Conservation (phyloP, 1,140 invertebrate genomes). For the Rhagoletis pomonella region DNA sequence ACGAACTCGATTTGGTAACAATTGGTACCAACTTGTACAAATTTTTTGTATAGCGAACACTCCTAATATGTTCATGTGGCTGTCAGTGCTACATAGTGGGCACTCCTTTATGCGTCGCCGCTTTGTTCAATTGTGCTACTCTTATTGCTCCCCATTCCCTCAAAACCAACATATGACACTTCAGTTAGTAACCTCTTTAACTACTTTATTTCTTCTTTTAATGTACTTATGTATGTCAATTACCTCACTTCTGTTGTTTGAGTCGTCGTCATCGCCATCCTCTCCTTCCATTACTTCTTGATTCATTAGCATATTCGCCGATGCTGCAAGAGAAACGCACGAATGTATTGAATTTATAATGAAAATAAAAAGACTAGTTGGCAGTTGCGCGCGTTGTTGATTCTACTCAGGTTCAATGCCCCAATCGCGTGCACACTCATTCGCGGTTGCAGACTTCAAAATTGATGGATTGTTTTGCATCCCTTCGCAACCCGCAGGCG, state of each 20-base stretch:
- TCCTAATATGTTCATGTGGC: background rate
- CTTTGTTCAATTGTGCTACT: background rate
- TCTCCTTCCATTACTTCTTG: background rate
- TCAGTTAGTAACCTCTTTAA: background rate
- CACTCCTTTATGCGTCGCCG: background rate
- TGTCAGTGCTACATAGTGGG: background rate
- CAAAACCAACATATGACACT: slow-evolving; percentile 8
- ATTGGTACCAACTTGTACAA: too few relatives aligned
- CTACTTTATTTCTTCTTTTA: background rate
- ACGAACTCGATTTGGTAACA: too few relatives aligned
- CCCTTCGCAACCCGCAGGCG: background rate
- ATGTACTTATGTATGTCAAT: background rate
- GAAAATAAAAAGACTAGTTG: background rate
- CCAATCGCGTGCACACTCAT: background rate
- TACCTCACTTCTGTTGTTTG: background rate
- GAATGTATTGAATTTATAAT: background rate
- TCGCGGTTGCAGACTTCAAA: background rate
- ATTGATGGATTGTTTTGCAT: background rate
- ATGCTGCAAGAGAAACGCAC: slow-evolving; percentile 37
- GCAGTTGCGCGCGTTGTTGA: background rate
- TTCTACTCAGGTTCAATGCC: slow-evolving; percentile 4
- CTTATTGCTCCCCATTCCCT: background rate
- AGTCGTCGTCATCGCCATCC: background rate
- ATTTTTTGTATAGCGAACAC: background rate
- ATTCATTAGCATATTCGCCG: slow-evolving; percentile 42